Evolutionary conservation across 2,888 invertebrate genomes (phyloP), one percentile per base, ranked within the genome.

Genomic region (Cosmia trapezina): DNA sequence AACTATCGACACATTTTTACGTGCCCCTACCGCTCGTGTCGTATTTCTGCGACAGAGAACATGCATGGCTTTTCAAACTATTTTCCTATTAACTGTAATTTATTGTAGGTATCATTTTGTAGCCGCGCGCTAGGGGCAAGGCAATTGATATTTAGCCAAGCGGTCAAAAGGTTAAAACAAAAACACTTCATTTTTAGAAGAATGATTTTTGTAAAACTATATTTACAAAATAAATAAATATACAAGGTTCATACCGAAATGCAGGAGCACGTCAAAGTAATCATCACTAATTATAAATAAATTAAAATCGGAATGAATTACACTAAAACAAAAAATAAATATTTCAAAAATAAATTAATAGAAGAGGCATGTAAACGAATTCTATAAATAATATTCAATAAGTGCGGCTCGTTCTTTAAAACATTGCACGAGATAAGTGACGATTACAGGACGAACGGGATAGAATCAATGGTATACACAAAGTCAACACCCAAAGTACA

Each of bases 181-280:
- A 54, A 61, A 41, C 68, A 70, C 53, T 70, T 70, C 51, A 41
- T 14, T 69, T 37, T 84, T 73, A 86, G 83, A 80, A 86, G 85
- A 81, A 74, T 91, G 83, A 37, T 91, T 90, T 88, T 87, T 86
- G 87, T 89, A 91, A 92, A 93, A 83, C 90, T 94, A 71, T 84
- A 95, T 95, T 93, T 95, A 95, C 95, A 96, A 94, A 93, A 91
- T 73, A 91, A 92, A 93, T 91, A 93, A 93, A 92, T 93, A 94
- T 88, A 93, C 86, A 90, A 90, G 90, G 80, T 74, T 47, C 76
- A 77, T 90, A 71, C 53, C 71, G 70, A 93, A 94, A 94, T 92
- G 93, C 91, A 87, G 83, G 80, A 65, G 70, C 57, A 73, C 68
- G 75, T 64, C 73, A 71, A 79, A 70, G 78, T 71, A 66, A 80